Evolutionary conservation across 2,113 vertebrate genomes (phyloP), one percentile per base, ranked within the genome.

Genomic region (Apaloderma vittatum): DNA sequence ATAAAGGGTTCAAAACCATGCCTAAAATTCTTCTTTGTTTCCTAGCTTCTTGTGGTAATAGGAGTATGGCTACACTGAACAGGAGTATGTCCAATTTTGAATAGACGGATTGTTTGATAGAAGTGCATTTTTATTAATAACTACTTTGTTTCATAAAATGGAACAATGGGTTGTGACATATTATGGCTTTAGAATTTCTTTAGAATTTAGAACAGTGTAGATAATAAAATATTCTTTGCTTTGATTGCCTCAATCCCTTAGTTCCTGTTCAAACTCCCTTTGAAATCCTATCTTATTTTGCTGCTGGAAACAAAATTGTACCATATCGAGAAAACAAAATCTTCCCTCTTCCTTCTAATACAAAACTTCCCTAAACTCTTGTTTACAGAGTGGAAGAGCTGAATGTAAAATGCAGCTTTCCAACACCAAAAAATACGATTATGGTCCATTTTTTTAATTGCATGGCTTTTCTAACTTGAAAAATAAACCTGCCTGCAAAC

Each of bases 91-190:
- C 58, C 22, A 36, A 55, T 54, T 92, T 86, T 73, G 77, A 70
- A 20, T 3, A 49, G 70, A 63, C 52, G 30, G 21, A 4, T 20
- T 59, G 34, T 68, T 93, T 73, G 58, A 43, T 16, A 58, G 21
- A 66, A 79, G 9, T n/a, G 9, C 4, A 22, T 80, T 86, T 70
- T 62, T 79, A 49, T 72, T 73, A 74, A n/a, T 68, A 74, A 75
- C 55, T 93, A 63, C 58, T 94, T 92, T 86, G 57, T 89, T 94
- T 76, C 51, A 62, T 73, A 73, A 76, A 89, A 73, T 62, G 27
- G 46, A 92, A 88, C 54, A 86, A 68, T 34, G 29, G 30, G 5
- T 45, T 76, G 20, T 76, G 77, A 76, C 22, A 65, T 74, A 58
- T 85, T 75, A 82, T 21, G 40, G 27, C 30, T 94, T 93, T 72